Base-by-base conservation (phyloP, 1,140 invertebrate genomes). In the Drosophila sucinea region DNA sequence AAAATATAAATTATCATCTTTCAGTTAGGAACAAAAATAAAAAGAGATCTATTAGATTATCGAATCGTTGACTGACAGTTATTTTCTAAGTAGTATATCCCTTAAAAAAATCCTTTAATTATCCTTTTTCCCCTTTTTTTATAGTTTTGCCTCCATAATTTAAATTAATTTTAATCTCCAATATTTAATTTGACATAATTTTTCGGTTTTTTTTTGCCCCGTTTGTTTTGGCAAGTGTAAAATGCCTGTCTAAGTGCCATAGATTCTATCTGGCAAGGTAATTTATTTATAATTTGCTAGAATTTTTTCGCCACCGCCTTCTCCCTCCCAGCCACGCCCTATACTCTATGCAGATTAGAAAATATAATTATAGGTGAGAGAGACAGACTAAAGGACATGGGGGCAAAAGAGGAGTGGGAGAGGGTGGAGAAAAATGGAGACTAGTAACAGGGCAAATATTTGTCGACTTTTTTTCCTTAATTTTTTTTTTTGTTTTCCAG, bases 241-340 rank as follows among this genome's bases (percentile, higher is more conserved):
- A 51, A 51, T 51, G 44, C 0, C 23, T 51, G 25, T 51, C 44
- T 51, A 51, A 51, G 23, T 27, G 44, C 1, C 44, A 51, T 51
- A 51, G 44, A 51, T 51, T 27, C 23, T 51, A 51, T 51, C 44
- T 51, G 44, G 44, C 44, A 71, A 71, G 62, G 75, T 77, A 77
- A 77, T 77, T 77, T 77, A 77, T 77, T 77, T 77, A 77, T 77
- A 77, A 77, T 77, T 77, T 67, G 71, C 75, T 44, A 11, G 61
- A 71, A 27, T 66, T 77, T 65, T 76, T 71, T 77, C 67, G 27
- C 47, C 68, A 47, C 23, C 44, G 7, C 44, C 44, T 11, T 11
- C 10, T 38, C 7, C 2, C 10, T n/a, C 11, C 35, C 35, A 8
- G 23, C 23, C 44, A 25, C 7, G 7, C 7, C n/a, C 7, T 7